Evolutionary conservation across 2,888 invertebrate genomes (phyloP), one percentile per base, ranked within the genome.

Genomic region (Drosophila mettleri): DNA sequence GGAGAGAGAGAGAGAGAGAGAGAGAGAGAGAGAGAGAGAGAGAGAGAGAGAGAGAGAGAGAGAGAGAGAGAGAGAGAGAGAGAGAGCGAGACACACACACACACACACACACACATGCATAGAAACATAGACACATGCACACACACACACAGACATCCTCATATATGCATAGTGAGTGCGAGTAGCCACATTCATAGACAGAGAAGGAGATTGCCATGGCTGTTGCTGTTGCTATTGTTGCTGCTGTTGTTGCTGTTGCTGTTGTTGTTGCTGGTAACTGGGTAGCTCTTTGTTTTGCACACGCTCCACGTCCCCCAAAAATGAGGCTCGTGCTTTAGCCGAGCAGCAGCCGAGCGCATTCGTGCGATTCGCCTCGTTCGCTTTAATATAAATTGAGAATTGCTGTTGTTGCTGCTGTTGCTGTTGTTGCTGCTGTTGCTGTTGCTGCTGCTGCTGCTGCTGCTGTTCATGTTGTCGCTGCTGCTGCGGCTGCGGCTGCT

Each of bases 231-330:
- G 57, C 41, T 59, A 48, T 20, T 59, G 41, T 27, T 57, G 38
- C 51, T 67, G 60, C 53, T 70, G 55, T 51, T 49, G 57, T 45
- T 59, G 51, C 16, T 59, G 41, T 27, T 57, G 38, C 51, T 67
- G 60, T 57, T 70, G 72, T 39, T 77, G 64, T 66, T 67, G 78
- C 66, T 80, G 76, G 59, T 66, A 69, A 69, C 80, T 74, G 75
- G 66, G 81, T 73, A 82, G 79, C 71, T 81, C 83, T 87, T 86
- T 82, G 82, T 87, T 81, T 70, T 71, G 69, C 78, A 65, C 75
- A 69, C 69, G 64, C 70, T 70, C 68, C 59, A 49, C 67, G 53
- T 71, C 59, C 62, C 59, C 66, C 67, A 54, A 43, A 53, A 43
- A 22, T 53, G 66, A 12, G 51, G 76, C 60, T 75, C 73, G 73